Percentiles rank a stretch among this genome's conserved stretches.
Evolutionary conservation across 1,140 invertebrate genomes (phyloP).

Genomic region (Plectus sambesii): DNA sequence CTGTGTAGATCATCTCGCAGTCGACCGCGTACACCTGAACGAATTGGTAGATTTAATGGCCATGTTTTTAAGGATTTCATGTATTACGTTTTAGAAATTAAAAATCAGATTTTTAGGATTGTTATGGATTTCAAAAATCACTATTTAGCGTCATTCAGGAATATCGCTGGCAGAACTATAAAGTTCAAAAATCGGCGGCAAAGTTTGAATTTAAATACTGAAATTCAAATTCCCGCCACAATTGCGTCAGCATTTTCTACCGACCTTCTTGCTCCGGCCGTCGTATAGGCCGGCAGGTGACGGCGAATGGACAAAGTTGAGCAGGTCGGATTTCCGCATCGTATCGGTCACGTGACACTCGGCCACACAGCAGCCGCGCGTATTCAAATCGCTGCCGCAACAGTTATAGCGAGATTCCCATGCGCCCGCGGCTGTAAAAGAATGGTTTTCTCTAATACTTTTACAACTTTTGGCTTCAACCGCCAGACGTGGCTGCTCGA

Average conservation of each 20-base stretch:
- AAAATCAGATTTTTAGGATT: too few relatives aligned
- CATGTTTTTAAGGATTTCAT: too few relatives aligned
- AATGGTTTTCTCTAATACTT: background rate
- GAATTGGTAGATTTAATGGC: too few relatives aligned
- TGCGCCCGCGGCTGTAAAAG: slow-evolving; percentile 40
- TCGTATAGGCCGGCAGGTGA: slow-evolving; percentile 5
- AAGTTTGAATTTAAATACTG: background rate
- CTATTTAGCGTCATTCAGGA: slow-evolving; percentile 1
- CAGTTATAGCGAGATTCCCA: slow-evolving; percentile 48
- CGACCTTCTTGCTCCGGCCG: slow-evolving; percentile 15
- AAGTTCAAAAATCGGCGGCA: background rate
- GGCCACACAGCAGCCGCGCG: slow-evolving; percentile 55
- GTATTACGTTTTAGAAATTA: too few relatives aligned
- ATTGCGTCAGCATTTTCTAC: background rate
- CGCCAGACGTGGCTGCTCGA: too few relatives aligned
- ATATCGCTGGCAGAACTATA: background rate
- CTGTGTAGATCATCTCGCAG: slow-evolving; percentile 84
- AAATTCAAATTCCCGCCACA: background rate
- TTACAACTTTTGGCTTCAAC: too few relatives aligned
- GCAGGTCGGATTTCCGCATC: slow-evolving; percentile 56
- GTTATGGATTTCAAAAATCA: slow-evolving; percentile 4
- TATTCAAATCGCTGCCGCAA: slow-evolving; percentile 46
- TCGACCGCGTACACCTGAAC: slow-evolving; percentile 63
- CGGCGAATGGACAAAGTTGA: slow-evolving; percentile 53
- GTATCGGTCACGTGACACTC: slow-evolving; percentile 60